Evolutionary conservation across 2,888 invertebrate species (phyloP).

Genomic region (Diogma glabrata): DNA sequence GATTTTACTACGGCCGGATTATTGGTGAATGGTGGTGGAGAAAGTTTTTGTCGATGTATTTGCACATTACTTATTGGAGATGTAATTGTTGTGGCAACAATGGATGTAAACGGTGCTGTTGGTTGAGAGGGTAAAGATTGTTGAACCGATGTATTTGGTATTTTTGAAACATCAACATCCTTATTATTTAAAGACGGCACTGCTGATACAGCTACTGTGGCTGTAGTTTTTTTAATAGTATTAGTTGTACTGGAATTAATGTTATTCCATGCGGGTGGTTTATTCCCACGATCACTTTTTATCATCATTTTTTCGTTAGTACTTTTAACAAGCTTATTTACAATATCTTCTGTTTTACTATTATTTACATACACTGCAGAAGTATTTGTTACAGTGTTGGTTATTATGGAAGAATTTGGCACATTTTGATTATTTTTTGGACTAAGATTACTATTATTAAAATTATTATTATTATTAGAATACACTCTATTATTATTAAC

Average conservation of each 20-base stretch:
- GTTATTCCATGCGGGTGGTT: slow-evolving; percentile 11
- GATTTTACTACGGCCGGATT: slow-evolving; percentile 15
- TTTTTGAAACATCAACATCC: slow-evolving; percentile 24
- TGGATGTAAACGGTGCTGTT: background rate
- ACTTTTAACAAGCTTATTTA: slow-evolving; percentile 12
- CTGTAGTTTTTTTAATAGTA: background rate
- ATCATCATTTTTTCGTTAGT: slow-evolving; percentile 13
- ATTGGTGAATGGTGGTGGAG: slow-evolving; percentile 38
- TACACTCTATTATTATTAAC: slow-evolving; percentile 8
- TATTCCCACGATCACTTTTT: slow-evolving; percentile 10
- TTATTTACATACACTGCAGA: slow-evolving; percentile 12
- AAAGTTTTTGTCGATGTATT: slow-evolving; percentile 34
- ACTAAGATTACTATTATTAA: background rate
- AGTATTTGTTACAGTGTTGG: background rate
- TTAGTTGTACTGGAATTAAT: slow-evolving; percentile 6
- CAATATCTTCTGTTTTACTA: slow-evolving; percentile 10
- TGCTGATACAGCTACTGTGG: slow-evolving; percentile 9
- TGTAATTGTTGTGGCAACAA: slow-evolving; percentile 20
- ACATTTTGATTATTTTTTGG: slow-evolving; percentile 20
- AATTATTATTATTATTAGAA: slow-evolving; percentile 9
- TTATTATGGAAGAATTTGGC: slow-evolving; percentile 18
- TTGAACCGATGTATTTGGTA: background rate
- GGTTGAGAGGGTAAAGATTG: background rate
- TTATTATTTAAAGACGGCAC: slow-evolving; percentile 21
- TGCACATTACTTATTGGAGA: slow-evolving; percentile 17